phyloP scores from a whole-genome alignment of 2,888 invertebrate species.

The Leucophenga maculata region DNA sequence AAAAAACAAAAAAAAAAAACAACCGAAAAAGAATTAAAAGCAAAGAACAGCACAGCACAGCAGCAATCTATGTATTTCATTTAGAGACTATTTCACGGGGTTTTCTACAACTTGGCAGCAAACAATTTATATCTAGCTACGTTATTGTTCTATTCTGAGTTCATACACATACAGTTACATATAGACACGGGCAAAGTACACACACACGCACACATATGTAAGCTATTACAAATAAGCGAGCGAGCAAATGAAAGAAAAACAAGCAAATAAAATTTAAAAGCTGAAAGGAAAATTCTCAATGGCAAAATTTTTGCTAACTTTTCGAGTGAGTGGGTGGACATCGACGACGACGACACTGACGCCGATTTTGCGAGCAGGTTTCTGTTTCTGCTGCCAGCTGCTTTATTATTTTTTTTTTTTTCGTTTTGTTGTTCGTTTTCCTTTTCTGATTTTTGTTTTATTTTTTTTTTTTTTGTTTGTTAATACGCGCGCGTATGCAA shows the following conservation, averaged over 20 bases:
- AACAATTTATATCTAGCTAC: slow-evolving; percentile 21
- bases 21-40: background rate
- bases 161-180: background rate
- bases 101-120: slow-evolving; percentile 22
- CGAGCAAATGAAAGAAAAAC: slow-evolving; percentile 6
- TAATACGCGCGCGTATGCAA: background rate
- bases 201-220: background rate
- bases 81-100: slow-evolving; percentile 18
- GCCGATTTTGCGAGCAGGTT: slow-evolving; percentile 31
- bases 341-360: slow-evolving; percentile 25
- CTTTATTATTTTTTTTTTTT: slow-evolving; percentile 15
- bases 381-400: background rate
- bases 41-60: background rate
- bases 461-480: slow-evolving; percentile 11
- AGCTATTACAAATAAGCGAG: too few relatives aligned
- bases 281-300: slow-evolving; percentile 51
- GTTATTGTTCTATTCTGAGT: slow-evolving; percentile 30
- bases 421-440: slow-evolving; percentile 5
- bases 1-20: too few relatives aligned
- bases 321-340: slow-evolving; percentile 45
- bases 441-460: slow-evolving; percentile 10
- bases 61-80: background rate
- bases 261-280: background rate
- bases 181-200: background rate
- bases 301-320: slow-evolving; percentile 40